A percentile compares a stretch with the other conserved stretches of the same genome.
These are phyloP conservation scores for Podarcis lilfordi DNA, from an alignment of 2,797 vertebrate genomes.

Conservation along the genomic window DNA sequence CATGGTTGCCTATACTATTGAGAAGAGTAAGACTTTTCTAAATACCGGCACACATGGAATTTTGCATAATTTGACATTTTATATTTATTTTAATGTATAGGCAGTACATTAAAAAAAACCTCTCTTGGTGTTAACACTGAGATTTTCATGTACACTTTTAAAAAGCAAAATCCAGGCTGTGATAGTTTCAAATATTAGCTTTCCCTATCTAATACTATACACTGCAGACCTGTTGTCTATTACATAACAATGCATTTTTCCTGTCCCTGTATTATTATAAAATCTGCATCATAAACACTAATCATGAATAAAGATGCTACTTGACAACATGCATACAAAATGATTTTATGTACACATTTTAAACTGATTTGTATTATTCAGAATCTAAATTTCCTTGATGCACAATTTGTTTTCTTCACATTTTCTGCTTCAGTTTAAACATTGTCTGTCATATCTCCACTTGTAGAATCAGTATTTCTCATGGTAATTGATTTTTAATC, in stretches of 20 bases:
- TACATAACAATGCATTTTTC: neutral
- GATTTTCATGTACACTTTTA: neutral
- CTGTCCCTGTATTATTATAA: neutral
- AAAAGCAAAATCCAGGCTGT: neutral
- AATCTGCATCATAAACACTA: neutral
- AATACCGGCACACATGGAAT: neutral
- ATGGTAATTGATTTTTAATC: neutral
- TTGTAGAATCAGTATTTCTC: neutral
- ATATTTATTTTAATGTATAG: neutral
- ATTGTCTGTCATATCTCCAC: neutral
- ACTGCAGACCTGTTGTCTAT: neutral
- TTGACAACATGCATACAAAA: neutral
- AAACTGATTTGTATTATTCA: neutral
- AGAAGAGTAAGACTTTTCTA: neutral
- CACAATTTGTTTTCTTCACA: neutral
- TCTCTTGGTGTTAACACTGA: neutral
- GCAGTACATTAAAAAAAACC: neutral
- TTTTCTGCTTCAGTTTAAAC: neutral
- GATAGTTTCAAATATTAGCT: neutral
- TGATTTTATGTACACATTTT: neutral
- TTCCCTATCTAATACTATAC: neutral
- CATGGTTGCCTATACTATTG: neutral
- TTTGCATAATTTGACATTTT: neutral
- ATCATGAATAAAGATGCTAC: neutral
- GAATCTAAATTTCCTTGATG: neutral